phyloP scores from a whole-genome alignment of 2,113 vertebrate species.

The Eretmochelys imbricata region DNA sequence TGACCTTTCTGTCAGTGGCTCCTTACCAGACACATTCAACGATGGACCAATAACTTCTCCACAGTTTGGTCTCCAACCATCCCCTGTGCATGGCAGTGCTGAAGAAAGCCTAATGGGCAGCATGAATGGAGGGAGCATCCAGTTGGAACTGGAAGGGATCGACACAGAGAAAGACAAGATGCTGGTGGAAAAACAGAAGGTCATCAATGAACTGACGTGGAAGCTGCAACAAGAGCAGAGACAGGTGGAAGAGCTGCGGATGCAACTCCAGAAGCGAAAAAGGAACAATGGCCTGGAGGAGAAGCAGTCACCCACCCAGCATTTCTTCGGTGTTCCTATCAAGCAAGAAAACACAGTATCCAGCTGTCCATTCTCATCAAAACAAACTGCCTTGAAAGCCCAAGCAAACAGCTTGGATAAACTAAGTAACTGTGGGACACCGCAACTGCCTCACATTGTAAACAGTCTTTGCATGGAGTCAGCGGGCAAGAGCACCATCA shows the following conservation, averaged over 20 bases:
- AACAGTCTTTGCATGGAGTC: conserved; percentile 82
- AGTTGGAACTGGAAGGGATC: conserved; percentile 81
- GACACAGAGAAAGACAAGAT: conserved; percentile 98
- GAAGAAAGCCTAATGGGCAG: conserved; percentile 87
- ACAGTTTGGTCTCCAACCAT: conserved; percentile 85
- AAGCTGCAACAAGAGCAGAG: conserved; percentile 96
- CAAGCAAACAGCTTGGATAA: conserved; percentile 76
- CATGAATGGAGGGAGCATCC: conserved; percentile 75
- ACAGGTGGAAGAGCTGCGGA: conserved; percentile 93
- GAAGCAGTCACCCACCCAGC: conserved; percentile 68
- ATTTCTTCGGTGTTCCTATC: conserved; percentile 87
- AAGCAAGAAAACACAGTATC: conserved; percentile 90
- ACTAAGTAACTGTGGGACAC: conserved; percentile 77
- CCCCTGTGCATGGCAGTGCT: conserved; percentile 80
- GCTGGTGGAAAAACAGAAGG: conserved; percentile 98
- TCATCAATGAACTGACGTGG: conserved; percentile 98
- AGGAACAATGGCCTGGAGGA: conserved; percentile 79
- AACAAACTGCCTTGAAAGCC: conserved; percentile 75
- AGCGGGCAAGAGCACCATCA: conserved; percentile 75
- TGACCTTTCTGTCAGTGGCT: conserved; percentile 91
- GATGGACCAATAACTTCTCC: conserved; percentile 92
- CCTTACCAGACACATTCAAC: conserved; percentile 93
- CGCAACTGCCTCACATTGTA: conserved; percentile 72
- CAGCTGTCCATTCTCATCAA: conserved; percentile 91
- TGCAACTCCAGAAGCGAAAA: conserved; percentile 95